These are phyloP conservation scores for Lepidothrix coronata DNA, from an alignment of 2,113 vertebrate species.

Conservation along the genomic window DNA sequence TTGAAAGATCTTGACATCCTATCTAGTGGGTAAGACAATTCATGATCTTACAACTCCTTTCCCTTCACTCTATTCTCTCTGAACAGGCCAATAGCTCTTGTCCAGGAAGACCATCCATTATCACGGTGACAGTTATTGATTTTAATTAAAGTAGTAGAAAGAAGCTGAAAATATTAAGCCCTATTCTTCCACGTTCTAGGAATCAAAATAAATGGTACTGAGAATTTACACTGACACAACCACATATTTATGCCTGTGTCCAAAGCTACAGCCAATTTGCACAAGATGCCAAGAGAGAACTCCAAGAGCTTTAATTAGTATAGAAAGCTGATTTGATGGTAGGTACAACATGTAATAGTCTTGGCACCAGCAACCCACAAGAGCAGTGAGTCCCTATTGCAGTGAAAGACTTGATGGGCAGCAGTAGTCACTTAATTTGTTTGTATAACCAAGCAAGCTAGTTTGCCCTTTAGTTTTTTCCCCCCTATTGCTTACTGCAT, in stretches of 20 bases:
- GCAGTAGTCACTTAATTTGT: slow-evolving; percentile 18
- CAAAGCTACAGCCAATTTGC: not conserved
- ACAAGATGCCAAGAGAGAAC: not conserved
- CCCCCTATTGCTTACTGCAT: not conserved
- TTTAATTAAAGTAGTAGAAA: slow-evolving; percentile 55
- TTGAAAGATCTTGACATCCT: not conserved
- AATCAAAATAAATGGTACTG: slow-evolving; percentile 13
- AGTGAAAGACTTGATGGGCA: not conserved
- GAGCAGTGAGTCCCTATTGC: not conserved
- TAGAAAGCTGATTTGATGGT: not conserved
- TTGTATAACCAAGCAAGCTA: not conserved
- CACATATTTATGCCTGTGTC: not conserved
- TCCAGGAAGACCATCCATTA: not conserved
- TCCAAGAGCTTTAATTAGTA: slow-evolving; percentile 13
- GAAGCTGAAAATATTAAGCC: slow-evolving; percentile 28
- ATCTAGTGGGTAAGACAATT: not conserved
- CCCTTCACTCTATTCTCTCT: not conserved
- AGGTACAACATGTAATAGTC: not conserved
- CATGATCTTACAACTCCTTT: not conserved
- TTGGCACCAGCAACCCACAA: not conserved
- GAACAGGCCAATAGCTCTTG: not conserved
- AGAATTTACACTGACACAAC: slow-evolving; percentile 11
- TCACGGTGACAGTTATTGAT: slow-evolving; percentile 49
- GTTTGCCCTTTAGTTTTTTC: not conserved
- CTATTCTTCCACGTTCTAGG: not conserved